These are phyloP conservation scores for Euura lappo DNA, from an alignment of 1,140 invertebrate genomes.

Conservation along the genomic window DNA sequence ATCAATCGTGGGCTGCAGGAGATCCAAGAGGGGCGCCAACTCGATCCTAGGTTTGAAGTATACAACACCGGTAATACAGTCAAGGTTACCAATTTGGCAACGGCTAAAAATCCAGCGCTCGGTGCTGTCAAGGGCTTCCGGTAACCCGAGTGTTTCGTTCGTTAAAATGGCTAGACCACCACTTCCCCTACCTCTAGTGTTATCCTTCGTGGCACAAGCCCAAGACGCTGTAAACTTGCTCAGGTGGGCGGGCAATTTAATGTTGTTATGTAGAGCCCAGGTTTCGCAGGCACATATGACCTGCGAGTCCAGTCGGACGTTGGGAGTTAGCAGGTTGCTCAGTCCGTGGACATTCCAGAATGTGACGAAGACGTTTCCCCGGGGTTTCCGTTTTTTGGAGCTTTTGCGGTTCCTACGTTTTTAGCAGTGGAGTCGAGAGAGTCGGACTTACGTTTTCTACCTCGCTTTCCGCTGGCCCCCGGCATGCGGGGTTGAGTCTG, in stretches of 20 bases:
- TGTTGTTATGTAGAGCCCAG: neutral
- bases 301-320: neutral
- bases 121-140: neutral
- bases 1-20: neutral
- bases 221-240: neutral
- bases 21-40: neutral
- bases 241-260: neutral
- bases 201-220: slow-evolving; percentile 4
- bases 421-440: too few species aligned
- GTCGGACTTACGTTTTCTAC: too few species aligned
- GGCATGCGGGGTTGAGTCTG: too few species aligned
- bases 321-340: neutral
- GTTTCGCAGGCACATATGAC: slow-evolving; percentile 11
- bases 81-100: neutral
- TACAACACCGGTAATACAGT: neutral
- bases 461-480: too few species aligned
- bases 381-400: neutral
- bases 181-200: neutral
- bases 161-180: slow-evolving; percentile 11
- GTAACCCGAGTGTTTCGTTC: neutral
- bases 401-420: too few species aligned
- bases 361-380: neutral
- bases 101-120: slow-evolving; percentile 15
- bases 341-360: slow-evolving; percentile 14
- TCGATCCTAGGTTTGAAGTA: slow-evolving; percentile 3